Base-by-base conservation (phyloP, 2,797 vertebrate genomes). In the Tympanoctomys barrerae region DNA sequence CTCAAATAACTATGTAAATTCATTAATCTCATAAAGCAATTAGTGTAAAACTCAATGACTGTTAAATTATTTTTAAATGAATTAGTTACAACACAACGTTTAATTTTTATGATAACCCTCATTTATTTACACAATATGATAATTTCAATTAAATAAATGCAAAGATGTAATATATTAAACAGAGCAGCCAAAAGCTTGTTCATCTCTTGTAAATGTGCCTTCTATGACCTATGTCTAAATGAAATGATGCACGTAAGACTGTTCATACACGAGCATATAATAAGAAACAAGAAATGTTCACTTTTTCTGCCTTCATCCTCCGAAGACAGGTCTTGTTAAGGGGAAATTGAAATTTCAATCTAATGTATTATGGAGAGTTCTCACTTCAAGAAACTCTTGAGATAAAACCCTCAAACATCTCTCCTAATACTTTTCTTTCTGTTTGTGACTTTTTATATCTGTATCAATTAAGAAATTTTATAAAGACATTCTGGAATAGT, bases 11-110 rank as follows among this genome's bases (percentile, higher is more conserved):
- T 97, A 97, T 97, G 97, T 90, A 98, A 98, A 98, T 98, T 97
- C 97, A 98, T 98, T 98, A 98, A 98, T 98, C 97, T 97, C 79
- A 24, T 95, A 97, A 97, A 97, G 97, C 95, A 98, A 98, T 98
- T 98, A 98, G 97, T 98, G 96, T 97, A 98, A 98, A 98, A 98
- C 96, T 94, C 96, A 97, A 96, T 93, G 93, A 97, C 97, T 98
- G 98, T 95, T 98, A 98, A 98, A 98, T 97, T 97, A 98, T 97
- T 98, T 96, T 96, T 90, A 98, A 98, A 98, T 66, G 94, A 98
- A 98, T 98, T 98, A 98, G 91, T 96, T 98, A 96, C 97, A 97
- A 98, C 94, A 93, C 97, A 98, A 96, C 95, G 80, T 98, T 98
- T 98, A 96, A 98, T 98, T 98, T 98, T 98, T 87, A 91, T 94